Evolutionary conservation across 2,113 vertebrate genomes (phyloP).

Genomic region (Oncorhynchus kisutch): DNA sequence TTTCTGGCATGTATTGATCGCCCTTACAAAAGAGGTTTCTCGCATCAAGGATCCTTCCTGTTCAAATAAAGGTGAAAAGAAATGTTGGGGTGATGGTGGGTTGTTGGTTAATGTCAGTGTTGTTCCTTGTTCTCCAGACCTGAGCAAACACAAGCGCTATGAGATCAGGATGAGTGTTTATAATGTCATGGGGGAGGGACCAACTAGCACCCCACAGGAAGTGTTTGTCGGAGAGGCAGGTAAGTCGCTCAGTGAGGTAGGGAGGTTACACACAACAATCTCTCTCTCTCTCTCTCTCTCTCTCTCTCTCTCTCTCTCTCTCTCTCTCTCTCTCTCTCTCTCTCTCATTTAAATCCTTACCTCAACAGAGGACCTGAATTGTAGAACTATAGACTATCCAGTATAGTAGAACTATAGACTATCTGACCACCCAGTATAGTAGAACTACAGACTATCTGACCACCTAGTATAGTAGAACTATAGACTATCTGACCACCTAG

Average conservation of each 20-base stretch:
- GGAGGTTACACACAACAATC: neutral
- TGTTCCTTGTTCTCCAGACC: conserved; percentile 69
- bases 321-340: neutral
- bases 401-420: no score
- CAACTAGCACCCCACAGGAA: conserved; percentile 87
- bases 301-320: neutral
- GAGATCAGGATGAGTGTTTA: conserved; percentile 95
- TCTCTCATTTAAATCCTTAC: neutral
- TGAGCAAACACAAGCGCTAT: conserved; percentile 92
- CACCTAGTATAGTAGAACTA: no score
- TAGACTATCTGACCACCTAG: no score
- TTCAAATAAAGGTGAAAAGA: no score
- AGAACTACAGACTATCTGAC: no score
- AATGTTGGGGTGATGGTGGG: neutral
- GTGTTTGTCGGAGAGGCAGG: conserved; percentile 97
- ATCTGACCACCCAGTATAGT: no score
- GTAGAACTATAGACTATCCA: no score
- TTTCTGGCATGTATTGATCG: neutral
- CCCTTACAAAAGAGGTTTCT: no score
- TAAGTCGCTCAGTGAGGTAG: conserved; percentile 52
- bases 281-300: neutral
- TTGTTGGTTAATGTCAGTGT: conserved; percentile 10
- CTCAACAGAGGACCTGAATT: neutral
- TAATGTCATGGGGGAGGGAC: conserved; percentile 91
- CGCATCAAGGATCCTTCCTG: no score